These are phyloP conservation scores for Cyrtorhinus lividipennis DNA, from an alignment of 1,140 invertebrate species.

Conservation along the genomic window DNA sequence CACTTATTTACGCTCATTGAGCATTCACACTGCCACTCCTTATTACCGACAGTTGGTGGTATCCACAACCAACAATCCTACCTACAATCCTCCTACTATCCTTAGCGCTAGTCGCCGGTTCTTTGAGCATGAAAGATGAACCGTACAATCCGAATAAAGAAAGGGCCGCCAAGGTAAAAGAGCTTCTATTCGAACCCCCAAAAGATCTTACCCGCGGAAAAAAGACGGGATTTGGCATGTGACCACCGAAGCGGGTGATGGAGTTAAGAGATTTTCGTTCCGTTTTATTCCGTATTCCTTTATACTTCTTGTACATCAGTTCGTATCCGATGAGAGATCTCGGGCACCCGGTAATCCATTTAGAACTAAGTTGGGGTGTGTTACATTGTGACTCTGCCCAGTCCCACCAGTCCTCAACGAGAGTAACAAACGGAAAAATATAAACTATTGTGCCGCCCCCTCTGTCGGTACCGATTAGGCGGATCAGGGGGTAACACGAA, in stretches of 20 bases:
- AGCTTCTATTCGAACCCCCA: too few relatives aligned
- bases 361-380: constrained; percentile 1
- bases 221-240: constrained; percentile 15
- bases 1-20: too few relatives aligned
- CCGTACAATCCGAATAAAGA: background rate
- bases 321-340: constrained; percentile 11
- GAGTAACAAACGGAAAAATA: constrained; percentile 15
- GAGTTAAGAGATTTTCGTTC: constrained; percentile 9
- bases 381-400: constrained; percentile 7
- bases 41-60: too few relatives aligned
- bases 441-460: constrained; percentile 6
- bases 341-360: constrained; percentile 11
- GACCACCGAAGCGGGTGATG: constrained; percentile 10
- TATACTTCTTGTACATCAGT: constrained; percentile 7
- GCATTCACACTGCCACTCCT: too few relatives aligned
- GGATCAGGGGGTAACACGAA: constrained; percentile 1
- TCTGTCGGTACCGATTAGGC: constrained; percentile 2
- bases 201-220: background rate
- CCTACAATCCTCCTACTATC: background rate
- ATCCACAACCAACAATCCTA: background rate
- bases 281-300: background rate
- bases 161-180: background rate
- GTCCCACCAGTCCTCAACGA: background rate
- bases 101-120: too few relatives aligned
- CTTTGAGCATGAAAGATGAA: background rate